Percentiles rank a stretch among this genome's conserved stretches.
Conservation (phyloP, 2,888 invertebrate genomes). For the Siphonodentalium dalli region DNA sequence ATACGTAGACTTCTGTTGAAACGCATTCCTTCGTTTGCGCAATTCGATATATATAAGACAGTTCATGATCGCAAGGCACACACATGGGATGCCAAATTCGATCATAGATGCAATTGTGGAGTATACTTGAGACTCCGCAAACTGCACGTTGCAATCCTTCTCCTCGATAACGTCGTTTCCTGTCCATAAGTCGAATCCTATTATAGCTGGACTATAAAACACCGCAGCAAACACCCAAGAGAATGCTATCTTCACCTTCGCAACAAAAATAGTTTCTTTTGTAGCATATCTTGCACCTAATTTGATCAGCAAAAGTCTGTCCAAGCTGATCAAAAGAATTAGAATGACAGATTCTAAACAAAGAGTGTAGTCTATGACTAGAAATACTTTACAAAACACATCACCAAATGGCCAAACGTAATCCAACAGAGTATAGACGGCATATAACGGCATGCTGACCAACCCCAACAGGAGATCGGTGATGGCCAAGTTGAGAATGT, state of each 20-base stretch:
- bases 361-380: constrained; percentile 37
- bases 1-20: not conserved
- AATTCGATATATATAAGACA: constrained; percentile 35
- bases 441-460: constrained; percentile 42
- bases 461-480: constrained; percentile 37
- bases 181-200: constrained; percentile 40
- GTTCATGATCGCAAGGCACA: constrained; percentile 32
- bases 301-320: constrained; percentile 35
- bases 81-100: constrained; percentile 42
- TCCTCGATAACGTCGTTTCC: constrained; percentile 34
- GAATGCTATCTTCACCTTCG: constrained; percentile 23
- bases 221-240: constrained; percentile 38
- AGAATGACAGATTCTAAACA: constrained; percentile 38
- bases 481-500: constrained; percentile 40
- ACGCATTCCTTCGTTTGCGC: constrained; percentile 16
- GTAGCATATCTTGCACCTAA: constrained; percentile 32
- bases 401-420: constrained; percentile 40
- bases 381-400: constrained; percentile 40
- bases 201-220: constrained; percentile 41
- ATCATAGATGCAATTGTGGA: constrained; percentile 34
- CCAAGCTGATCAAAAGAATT: constrained; percentile 40
- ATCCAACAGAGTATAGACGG: constrained; percentile 34
- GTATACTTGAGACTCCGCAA: constrained; percentile 32
- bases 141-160: constrained; percentile 44
- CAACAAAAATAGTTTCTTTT: constrained; percentile 30